Conservation (phyloP, 2,797 vertebrate genomes). For the Mus caroli region DNA sequence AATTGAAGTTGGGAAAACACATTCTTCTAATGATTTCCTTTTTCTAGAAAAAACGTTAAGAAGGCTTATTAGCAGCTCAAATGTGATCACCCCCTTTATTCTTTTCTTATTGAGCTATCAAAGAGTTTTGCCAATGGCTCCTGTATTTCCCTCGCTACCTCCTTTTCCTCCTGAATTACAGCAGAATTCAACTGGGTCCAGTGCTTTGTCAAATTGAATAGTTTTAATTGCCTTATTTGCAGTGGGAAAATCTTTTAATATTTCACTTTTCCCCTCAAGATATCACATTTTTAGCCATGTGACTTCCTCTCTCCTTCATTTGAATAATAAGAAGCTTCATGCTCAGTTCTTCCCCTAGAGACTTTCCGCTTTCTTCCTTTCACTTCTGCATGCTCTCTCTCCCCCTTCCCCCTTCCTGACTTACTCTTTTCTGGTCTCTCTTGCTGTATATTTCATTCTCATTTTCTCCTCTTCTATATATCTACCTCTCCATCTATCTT, state of each 20-base stretch:
- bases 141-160: constrained; percentile 68
- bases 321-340: constrained; percentile 54
- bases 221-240: constrained; percentile 85
- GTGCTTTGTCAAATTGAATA: constrained; percentile 81
- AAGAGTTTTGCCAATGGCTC: constrained; percentile 75
- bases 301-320: constrained; percentile 72
- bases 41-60: constrained; percentile 68
- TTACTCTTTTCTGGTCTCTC: neutral
- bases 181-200: constrained; percentile 72
- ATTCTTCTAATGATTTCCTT: constrained; percentile 72
- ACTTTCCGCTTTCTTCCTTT: too few relatives aligned
- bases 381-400: neutral
- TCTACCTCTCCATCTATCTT: neutral
- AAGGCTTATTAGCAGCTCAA: constrained; percentile 78
- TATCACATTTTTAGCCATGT: constrained; percentile 60
- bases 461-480: neutral
- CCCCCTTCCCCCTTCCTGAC: too few relatives aligned
- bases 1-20: constrained; percentile 68
- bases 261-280: constrained; percentile 77
- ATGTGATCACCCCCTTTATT: constrained; percentile 69
- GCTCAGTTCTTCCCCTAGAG: neutral
- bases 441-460: neutral
- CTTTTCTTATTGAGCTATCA: constrained; percentile 79
- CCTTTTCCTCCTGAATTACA: constrained; percentile 71
- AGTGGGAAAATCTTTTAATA: constrained; percentile 82